A percentile compares a stretch with the other conserved stretches of the same genome.
These are phyloP conservation scores for Isurus oxyrinchus DNA, from an alignment of 2,113 vertebrate species.

Conservation along the genomic window DNA sequence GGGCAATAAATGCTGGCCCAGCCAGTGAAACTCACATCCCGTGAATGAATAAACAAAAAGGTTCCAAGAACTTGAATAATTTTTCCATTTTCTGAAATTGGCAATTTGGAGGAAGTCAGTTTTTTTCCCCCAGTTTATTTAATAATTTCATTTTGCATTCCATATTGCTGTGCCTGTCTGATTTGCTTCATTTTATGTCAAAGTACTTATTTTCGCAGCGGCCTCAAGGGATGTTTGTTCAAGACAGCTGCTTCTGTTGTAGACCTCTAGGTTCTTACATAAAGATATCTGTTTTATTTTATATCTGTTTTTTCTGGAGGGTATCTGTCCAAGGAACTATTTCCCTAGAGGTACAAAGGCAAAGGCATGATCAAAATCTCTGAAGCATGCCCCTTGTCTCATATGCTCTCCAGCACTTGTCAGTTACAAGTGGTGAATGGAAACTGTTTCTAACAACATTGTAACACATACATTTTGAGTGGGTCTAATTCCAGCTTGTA, in stretches of 20 bases:
- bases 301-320: neutral
- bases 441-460: neutral
- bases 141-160: neutral
- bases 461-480: neutral
- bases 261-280: neutral
- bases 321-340: neutral
- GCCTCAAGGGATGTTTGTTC: neutral
- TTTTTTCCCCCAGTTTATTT: neutral
- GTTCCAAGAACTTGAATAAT: neutral
- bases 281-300: neutral
- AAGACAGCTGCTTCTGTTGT: neutral
- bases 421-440: neutral
- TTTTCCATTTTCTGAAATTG: neutral
- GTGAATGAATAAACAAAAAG: too few relatives aligned
- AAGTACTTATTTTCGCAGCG: too few relatives aligned
- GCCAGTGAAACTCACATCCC: too few relatives aligned
- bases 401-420: neutral
- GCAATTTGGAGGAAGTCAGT: neutral
- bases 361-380: neutral
- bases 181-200: neutral
- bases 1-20: too few relatives aligned
- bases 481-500: neutral
- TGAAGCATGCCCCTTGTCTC: neutral
- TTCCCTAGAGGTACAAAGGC: neutral
- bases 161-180: neutral